Evolutionary conservation across 2,113 vertebrate species (phyloP).

Genomic region (Tauraco erythrolophus): DNA sequence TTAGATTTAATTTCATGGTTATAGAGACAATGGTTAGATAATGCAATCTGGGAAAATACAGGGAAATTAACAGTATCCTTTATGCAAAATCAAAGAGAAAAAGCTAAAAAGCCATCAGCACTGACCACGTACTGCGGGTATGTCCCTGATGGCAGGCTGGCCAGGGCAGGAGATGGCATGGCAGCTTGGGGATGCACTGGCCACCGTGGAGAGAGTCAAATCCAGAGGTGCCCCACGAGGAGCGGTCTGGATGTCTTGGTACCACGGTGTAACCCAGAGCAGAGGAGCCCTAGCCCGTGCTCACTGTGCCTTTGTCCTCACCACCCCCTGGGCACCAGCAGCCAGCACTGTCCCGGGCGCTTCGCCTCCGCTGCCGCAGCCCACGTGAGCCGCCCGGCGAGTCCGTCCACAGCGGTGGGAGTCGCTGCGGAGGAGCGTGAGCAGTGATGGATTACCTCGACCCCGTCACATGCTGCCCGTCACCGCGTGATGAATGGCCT

Average conservation of each 20-base stretch:
- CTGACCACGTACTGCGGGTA: fast-evolving
- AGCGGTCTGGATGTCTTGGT: fast-evolving
- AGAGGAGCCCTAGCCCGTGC: fast-evolving
- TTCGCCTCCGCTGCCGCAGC: background rate
- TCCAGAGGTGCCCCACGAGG: background rate
- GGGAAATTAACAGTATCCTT: background rate
- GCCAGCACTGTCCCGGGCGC: fast-evolving
- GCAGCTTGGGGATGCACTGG: background rate
- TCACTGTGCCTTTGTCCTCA: fast-evolving
- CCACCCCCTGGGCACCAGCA: fast-evolving
- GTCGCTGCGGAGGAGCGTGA: background rate
- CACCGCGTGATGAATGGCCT: conserved; percentile 37
- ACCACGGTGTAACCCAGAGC: fast-evolving
- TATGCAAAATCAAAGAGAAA: background rate
- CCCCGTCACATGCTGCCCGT: background rate
- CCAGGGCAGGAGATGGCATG: fast-evolving
- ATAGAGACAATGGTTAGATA: background rate
- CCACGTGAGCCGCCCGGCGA: fast-evolving
- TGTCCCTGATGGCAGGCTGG: fast-evolving
- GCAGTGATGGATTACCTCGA: conserved; percentile 11
- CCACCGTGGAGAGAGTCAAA: fast-evolving
- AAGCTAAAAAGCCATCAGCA: background rate
- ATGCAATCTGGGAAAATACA: background rate
- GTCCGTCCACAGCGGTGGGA: fast-evolving
- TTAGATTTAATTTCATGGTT: background rate